These are phyloP conservation scores for Hydrolagus affinis DNA, from an alignment of 2,113 vertebrate species.

Conservation along the genomic window DNA sequence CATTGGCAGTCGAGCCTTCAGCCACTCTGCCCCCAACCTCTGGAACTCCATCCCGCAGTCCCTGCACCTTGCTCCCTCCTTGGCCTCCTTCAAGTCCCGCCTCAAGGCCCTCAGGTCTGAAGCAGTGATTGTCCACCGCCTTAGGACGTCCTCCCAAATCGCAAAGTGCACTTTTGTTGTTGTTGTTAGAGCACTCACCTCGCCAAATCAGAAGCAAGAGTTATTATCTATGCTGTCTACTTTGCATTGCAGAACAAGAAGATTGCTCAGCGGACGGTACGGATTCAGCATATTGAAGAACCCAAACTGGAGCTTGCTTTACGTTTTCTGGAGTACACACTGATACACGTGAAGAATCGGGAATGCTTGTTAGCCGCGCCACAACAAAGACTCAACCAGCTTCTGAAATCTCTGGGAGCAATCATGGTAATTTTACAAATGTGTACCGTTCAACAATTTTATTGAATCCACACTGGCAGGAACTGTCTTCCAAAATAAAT, in stretches of 20 bases:
- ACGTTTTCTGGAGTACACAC: constrained; percentile 72
- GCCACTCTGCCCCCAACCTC: too few relatives aligned
- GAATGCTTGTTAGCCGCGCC: constrained; percentile 58
- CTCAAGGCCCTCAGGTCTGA: too few relatives aligned
- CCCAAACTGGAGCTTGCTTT: constrained; percentile 73
- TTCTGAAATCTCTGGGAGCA: constrained; percentile 60
- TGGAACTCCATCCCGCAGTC: too few relatives aligned
- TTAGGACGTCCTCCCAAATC: too few relatives aligned
- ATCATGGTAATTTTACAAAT: constrained; percentile 61
- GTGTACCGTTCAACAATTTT: too few relatives aligned
- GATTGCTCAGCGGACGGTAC: constrained; percentile 50
- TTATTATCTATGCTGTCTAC: neutral
- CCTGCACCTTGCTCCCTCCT: too few relatives aligned
- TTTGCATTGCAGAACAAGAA: constrained; percentile 45
- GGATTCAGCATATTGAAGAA: constrained; percentile 53
- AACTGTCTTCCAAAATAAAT: too few relatives aligned
- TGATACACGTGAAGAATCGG: constrained; percentile 61
- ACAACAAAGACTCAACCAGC: constrained; percentile 57
- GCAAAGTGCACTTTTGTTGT: too few relatives aligned
- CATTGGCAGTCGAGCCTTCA: too few relatives aligned
- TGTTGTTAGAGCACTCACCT: neutral
- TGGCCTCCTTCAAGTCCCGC: too few relatives aligned
- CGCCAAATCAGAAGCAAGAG: neutral
- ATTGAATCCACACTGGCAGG: too few relatives aligned
- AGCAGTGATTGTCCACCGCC: too few relatives aligned